Evolutionary conservation across 2,113 vertebrate genomes (phyloP), one percentile per base, ranked within the genome.

Genomic region (Azemiops feae): DNA sequence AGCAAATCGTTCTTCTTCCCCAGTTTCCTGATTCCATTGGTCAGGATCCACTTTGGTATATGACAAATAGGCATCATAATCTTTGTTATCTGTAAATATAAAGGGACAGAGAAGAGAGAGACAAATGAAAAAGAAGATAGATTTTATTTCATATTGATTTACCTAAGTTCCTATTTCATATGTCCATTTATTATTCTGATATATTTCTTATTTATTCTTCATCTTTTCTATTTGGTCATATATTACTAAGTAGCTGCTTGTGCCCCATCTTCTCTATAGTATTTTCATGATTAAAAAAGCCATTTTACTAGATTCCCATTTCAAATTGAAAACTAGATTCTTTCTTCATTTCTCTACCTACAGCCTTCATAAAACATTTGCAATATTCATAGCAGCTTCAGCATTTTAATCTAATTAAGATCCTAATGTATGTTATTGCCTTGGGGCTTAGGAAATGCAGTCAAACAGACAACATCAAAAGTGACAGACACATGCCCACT

Each of bases 11-110:
- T 99, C 99, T 98, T 99, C 99, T 96, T 99, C 99, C 88, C 98
- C 98, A 92, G 99, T 99, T 97, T 99, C 99, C 96, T 99, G 99
- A 97, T 98, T 99, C 99, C 99, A 99, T 95, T 99, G 99, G 96
- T 99, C 99, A 92, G 99, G 98, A 96, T 99, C 99, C 97, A 99
- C 99, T 98, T 99, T 99, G 97, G 99, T 99, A 97, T 99, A 99
- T 93, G 99, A 99, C 50, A 99, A 97, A 95, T 99, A 99, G 0
- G 99, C 99, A 96, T 99, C 99, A 1, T 99, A 99, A 97, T 99
- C 99, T 98, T 99, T 99, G 96, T 99, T 99, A 95, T 99, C 99
- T 99, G 96, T 94, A 93, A 94, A 95, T 85, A 96, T 52, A 93
- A 89, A 94, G 18, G 34, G 39, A 85, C 39, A 54, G 47, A 64